Evolutionary conservation across 2,888 invertebrate species (phyloP).

Genomic region (Ryuthela nishihirai): DNA sequence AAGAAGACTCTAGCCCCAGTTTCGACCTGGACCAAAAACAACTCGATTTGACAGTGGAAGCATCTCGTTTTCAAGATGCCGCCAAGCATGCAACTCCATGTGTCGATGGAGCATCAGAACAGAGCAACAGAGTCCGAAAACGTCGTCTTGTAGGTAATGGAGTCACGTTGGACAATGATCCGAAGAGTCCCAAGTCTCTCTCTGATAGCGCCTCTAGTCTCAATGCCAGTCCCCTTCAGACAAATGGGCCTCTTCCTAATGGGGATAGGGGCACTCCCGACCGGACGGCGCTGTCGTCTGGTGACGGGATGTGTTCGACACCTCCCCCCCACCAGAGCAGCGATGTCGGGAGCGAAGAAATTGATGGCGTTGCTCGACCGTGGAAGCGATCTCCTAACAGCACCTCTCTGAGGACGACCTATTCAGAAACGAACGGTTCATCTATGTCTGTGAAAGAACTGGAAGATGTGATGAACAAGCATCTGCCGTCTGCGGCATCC

Average conservation of each 20-base stretch:
- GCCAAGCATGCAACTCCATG: constrained; percentile 9
- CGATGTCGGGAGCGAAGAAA: constrained; percentile 5
- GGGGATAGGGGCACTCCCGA: constrained; percentile 21
- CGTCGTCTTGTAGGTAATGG: constrained; percentile 13
- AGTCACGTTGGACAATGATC: not conserved
- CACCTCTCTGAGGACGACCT: constrained; percentile 3
- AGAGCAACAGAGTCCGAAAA: constrained; percentile 6
- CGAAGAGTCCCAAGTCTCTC: constrained; percentile 14
- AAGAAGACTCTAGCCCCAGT: constrained; percentile 10
- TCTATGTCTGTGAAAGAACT: constrained; percentile 74
- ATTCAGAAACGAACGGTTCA: constrained; percentile 16
- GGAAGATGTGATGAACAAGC: constrained; percentile 95
- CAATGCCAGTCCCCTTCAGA: constrained; percentile 14
- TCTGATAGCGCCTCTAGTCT: constrained; percentile 10
- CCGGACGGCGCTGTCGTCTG: constrained; percentile 12
- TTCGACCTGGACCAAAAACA: constrained; percentile 22
- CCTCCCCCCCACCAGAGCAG: constrained; percentile 9
- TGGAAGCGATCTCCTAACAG: constrained; percentile 34
- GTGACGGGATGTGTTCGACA: constrained; percentile 5
- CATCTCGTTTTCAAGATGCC: constrained; percentile 8
- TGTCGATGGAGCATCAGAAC: constrained; percentile 1
- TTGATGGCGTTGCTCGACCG: constrained; percentile 25
- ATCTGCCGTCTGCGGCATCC: constrained; percentile 58
- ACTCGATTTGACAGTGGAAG: constrained; percentile 20
- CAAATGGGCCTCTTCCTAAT: constrained; percentile 1